Conservation (phyloP, 2,888 invertebrate genomes). For the Exephanes ischioxanthus region DNA sequence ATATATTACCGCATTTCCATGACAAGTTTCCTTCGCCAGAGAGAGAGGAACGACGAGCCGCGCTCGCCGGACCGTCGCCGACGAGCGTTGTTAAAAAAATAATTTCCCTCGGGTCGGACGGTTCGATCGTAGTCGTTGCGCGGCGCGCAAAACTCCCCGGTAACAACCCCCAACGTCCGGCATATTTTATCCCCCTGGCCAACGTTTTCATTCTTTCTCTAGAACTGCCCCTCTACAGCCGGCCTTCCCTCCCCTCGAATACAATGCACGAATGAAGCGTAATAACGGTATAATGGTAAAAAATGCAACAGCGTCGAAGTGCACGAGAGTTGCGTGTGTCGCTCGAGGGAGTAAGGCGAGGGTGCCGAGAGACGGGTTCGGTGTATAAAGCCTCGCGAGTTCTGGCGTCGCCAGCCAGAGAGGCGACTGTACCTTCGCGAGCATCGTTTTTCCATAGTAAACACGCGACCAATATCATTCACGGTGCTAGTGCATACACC, state of each 20-base stretch:
- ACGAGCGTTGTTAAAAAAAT: slow-evolving; percentile 53
- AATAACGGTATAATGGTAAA: slow-evolving; percentile 72
- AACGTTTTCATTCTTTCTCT: slow-evolving; percentile 7
- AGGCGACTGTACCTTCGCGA: slow-evolving; percentile 12
- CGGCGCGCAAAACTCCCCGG: not conserved
- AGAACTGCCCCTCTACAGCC: not conserved
- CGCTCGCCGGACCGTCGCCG: slow-evolving; percentile 40
- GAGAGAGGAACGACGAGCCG: slow-evolving; percentile 5
- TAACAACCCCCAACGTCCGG: not conserved
- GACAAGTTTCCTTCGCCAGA: slow-evolving; percentile 1
- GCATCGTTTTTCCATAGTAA: slow-evolving; percentile 32
- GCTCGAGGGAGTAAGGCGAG: slow-evolving; percentile 3
- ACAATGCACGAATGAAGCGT: slow-evolving; percentile 69
- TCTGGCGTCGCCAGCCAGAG: not conserved
- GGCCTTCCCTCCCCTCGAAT: not conserved
- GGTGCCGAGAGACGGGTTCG: not conserved
- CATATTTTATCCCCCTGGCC: not conserved
- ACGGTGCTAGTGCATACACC: not conserved
- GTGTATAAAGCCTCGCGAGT: not conserved
- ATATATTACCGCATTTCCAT: not conserved
- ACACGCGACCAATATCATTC: slow-evolving; percentile 49
- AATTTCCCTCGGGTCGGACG: slow-evolving; percentile 53
- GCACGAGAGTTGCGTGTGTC: slow-evolving; percentile 72
- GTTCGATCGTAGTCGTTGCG: slow-evolving; percentile 36
- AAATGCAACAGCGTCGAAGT: slow-evolving; percentile 68